These are phyloP conservation scores for Pedicia rivosa DNA, from an alignment of 2,888 invertebrate species.

Conservation along the genomic window DNA sequence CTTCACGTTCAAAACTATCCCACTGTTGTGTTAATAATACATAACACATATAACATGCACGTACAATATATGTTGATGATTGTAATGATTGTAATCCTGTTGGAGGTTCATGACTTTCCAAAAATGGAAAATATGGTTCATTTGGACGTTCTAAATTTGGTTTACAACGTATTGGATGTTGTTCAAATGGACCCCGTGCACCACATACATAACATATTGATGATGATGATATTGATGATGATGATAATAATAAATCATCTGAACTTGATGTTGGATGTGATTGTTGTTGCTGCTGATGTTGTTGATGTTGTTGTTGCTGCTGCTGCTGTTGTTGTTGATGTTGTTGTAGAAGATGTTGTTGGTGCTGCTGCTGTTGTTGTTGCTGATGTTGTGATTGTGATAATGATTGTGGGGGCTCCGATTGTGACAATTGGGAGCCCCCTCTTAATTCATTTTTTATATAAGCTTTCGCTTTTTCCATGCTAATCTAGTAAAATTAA, in stretches of 20 bases:
- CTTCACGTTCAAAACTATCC: conserved; percentile 76
- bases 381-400: conserved; percentile 11
- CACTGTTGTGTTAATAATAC: conserved; percentile 78
- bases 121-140: conserved; percentile 82
- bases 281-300: conserved; percentile 10
- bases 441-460: conserved; percentile 53
- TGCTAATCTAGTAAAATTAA: conserved; percentile 21
- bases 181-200: conserved; percentile 45
- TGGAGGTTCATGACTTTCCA: conserved; percentile 79
- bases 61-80: conserved; percentile 36
- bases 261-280: too few relatives aligned
- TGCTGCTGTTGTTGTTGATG: conserved; percentile 13
- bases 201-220: conserved; percentile 57
- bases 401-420: conserved; percentile 12
- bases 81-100: conserved; percentile 37
- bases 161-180: conserved; percentile 44
- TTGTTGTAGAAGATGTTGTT: conserved; percentile 11
- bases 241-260: conserved; percentile 9
- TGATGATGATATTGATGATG: conserved; percentile 9
- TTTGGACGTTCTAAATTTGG: conserved; percentile 49
- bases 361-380: conserved; percentile 13
- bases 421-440: conserved; percentile 23
- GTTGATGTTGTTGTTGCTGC: conserved; percentile 15
- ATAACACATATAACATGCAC: conserved; percentile 74
- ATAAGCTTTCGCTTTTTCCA: conserved; percentile 55